phyloP scores from a whole-genome alignment of 2,797 vertebrate species.

The Ateles fusciceps region DNA sequence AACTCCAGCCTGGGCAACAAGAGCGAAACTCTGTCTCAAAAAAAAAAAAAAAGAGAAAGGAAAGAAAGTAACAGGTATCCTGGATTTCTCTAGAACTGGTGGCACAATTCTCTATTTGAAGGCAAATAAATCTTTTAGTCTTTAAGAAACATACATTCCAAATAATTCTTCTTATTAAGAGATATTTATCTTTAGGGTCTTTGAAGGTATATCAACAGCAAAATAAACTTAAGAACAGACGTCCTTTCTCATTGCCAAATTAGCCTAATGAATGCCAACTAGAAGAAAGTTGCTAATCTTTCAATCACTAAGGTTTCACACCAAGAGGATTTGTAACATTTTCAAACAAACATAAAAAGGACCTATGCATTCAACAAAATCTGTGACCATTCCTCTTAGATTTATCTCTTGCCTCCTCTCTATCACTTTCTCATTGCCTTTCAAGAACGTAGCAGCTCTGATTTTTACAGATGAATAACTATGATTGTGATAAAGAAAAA shows the following conservation, averaged over 20 bases:
- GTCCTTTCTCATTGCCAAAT: background rate
- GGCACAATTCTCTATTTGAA: slow-evolving; percentile 38
- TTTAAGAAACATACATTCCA: slow-evolving; percentile 45
- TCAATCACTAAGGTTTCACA: background rate
- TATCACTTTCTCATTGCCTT: slow-evolving; percentile 26
- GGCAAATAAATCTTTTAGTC: background rate
- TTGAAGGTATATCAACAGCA: background rate
- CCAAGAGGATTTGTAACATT: background rate
- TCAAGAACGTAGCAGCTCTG: slow-evolving; percentile 24
- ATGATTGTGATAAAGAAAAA: slow-evolving; percentile 3
- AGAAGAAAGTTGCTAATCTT: background rate
- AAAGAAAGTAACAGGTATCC: background rate
- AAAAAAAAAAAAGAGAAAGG: no score
- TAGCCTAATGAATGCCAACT: background rate
- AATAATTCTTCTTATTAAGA: slow-evolving; percentile 40
- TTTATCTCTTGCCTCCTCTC: slow-evolving; percentile 26
- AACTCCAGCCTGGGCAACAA: background rate
- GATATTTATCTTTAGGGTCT: slow-evolving; percentile 17
- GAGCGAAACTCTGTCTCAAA: background rate
- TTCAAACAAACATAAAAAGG: slow-evolving; percentile 42
- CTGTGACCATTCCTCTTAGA: background rate
- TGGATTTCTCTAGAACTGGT: background rate
- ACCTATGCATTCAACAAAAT: background rate
- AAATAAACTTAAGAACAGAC: slow-evolving; percentile 34
- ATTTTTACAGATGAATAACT: slow-evolving; percentile 30